phyloP scores from a whole-genome alignment of 1,140 invertebrate species.

The Pogonomyrmex barbatus region DNA sequence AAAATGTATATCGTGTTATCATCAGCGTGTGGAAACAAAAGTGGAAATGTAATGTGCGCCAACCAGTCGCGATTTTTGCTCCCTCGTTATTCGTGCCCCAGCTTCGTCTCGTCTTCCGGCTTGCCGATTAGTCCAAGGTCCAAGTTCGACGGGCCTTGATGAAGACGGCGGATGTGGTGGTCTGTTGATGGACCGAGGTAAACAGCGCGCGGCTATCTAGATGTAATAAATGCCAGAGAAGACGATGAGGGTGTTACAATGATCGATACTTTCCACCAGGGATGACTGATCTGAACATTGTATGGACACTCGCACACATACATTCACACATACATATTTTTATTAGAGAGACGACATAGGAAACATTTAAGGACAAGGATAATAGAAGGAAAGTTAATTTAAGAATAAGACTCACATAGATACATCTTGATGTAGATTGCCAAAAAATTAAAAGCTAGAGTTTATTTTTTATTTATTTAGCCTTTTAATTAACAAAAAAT shows the following conservation, averaged over 20 bases:
- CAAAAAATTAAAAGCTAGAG: background rate
- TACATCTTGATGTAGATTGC: background rate
- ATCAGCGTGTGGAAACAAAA: background rate
- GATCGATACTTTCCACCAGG: slow-evolving; percentile 67
- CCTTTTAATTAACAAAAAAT: background rate
- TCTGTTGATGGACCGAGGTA: slow-evolving; percentile 13
- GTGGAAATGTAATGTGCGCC: background rate
- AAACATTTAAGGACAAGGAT: background rate
- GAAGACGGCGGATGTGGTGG: slow-evolving; percentile 33
- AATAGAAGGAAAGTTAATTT: background rate
- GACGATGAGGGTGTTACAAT: slow-evolving; percentile 48
- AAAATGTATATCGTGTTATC: slow-evolving; percentile 2
- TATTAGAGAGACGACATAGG: no score
- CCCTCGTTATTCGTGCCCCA: slow-evolving; percentile 47
- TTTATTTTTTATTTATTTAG: background rate
- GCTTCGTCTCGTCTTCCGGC: slow-evolving; percentile 60
- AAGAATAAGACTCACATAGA: background rate
- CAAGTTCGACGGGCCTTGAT: slow-evolving; percentile 64
- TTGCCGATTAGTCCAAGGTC: slow-evolving; percentile 18
- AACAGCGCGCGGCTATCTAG: background rate
- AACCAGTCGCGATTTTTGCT: background rate
- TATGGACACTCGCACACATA: background rate
- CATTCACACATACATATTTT: background rate
- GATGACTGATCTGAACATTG: background rate
- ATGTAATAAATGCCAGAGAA: background rate